Base-by-base conservation (phyloP, 2,888 invertebrate species). In the Vanessa cardui region DNA sequence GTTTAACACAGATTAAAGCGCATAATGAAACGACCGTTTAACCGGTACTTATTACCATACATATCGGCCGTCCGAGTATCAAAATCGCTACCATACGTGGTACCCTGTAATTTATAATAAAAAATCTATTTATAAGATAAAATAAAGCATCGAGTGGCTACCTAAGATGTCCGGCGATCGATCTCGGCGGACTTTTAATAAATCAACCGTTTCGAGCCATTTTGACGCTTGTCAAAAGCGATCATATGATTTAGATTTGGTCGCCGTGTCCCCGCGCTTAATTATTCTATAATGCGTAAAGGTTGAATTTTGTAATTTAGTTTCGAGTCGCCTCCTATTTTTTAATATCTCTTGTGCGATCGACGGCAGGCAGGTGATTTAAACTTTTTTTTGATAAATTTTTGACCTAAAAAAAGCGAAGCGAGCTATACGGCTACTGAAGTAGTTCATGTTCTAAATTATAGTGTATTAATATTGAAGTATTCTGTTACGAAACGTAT, bases 71-170 rank as follows among this genome's bases (percentile, higher is more conserved):
- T 82, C 78, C 80, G 39, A 79, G 86, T 85, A 84, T 85, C 89
- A 80, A 89, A 89, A 90, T 89, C 90, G 90, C 90, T 91, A 91
- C 91, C 90, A 90, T 90, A 89, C 87, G 86, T 82, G 85, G 90
- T 89, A 92, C 89, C 92, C 92, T 90, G 87, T 92, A 92, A 92
- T 92, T 92, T 92, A 86, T 90, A 85, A 88, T 90, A 91, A 91
- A 92, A 92, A 92, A 91, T 91, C 90, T 92, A 92, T 92, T 92
- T 92, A 92, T 90, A 89, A 91, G 90, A 89, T 87, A 90, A 92
- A 90, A 92, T 89, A 87, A 90, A 86, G 87, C 87, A 88, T 84
- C 83, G 84, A 83, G 85, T 85, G 81, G 92, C 92, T 92, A 90
- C 92, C 92, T 90, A 90, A 91, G 90, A 89, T 87, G 85, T 87